Percentiles rank a stretch among this genome's conserved stretches.
These are phyloP conservation scores for Proterorhinus semilunaris DNA, from an alignment of 2,113 vertebrate species.

Conservation along the genomic window DNA sequence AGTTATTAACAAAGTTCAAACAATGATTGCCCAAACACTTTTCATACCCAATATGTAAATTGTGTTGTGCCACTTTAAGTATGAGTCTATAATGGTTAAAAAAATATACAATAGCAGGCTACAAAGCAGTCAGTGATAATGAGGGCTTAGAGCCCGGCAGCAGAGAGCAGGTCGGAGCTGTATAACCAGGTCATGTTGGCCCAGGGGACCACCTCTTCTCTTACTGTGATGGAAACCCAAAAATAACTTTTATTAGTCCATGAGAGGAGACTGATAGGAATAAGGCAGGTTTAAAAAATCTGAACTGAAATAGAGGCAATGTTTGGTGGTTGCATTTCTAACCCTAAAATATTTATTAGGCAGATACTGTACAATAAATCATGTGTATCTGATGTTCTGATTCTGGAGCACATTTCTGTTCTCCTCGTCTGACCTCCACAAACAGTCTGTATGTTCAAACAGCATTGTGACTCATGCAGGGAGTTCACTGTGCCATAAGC, in stretches of 20 bases:
- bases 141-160: slow-evolving; percentile 22
- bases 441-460: background rate
- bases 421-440: background rate
- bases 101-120: background rate
- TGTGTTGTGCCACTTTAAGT: no score
- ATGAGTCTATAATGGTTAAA: background rate
- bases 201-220: slow-evolving; percentile 51
- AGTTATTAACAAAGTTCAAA: no score
- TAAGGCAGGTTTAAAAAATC: background rate
- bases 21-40: no score
- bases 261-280: slow-evolving; percentile 20
- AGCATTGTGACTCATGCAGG: background rate
- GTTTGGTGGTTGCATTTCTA: no score
- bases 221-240: slow-evolving; percentile 47
- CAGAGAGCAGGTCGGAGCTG: slow-evolving; percentile 22
- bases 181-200: slow-evolving; percentile 54
- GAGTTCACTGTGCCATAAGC: background rate
- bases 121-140: slow-evolving; percentile 12
- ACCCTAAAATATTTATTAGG: no score
- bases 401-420: background rate
- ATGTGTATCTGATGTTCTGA: background rate
- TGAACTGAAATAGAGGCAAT: background rate
- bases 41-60: no score
- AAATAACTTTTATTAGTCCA: slow-evolving; percentile 34
- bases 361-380: no score